A percentile compares a stretch with the other conserved stretches of the same genome.
Evolutionary conservation across 2,888 invertebrate genomes (phyloP).

Genomic region (Sthenelais limicola): DNA sequence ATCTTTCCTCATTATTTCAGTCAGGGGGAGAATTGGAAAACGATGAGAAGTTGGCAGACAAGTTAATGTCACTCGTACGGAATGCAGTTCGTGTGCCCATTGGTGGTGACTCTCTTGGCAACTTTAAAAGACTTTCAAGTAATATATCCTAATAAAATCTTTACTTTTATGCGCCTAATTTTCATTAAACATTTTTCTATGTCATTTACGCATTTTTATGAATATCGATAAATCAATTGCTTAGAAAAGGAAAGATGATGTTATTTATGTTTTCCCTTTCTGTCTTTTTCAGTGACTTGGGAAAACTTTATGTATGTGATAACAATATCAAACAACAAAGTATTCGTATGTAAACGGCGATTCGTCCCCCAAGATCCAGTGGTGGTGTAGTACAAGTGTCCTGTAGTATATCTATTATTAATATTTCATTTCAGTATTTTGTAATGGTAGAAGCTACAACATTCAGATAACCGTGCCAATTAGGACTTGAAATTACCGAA

Average conservation of each 20-base stretch:
- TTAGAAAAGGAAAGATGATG: no score
- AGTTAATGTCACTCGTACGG: slow-evolving; percentile 57
- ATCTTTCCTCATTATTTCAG: slow-evolving; percentile 67
- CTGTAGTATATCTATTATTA: no score
- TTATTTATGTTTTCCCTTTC: no score
- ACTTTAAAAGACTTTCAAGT: slow-evolving; percentile 82
- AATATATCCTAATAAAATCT: neutral
- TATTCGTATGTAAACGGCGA: slow-evolving; percentile 77
- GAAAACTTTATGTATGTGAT: slow-evolving; percentile 89
- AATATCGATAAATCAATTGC: no score
- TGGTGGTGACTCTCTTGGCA: slow-evolving; percentile 79
- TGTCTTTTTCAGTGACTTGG: slow-evolving; percentile 80
- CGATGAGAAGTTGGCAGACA: slow-evolving; percentile 80
- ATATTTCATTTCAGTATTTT: no score
- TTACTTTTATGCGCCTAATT: no score
- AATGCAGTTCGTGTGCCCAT: slow-evolving; percentile 59
- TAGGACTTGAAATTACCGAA: no score
- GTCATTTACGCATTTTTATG: no score
- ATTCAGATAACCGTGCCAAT: no score
- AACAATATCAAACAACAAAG: slow-evolving; percentile 89
- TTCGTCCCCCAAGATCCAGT: slow-evolving; percentile 57
- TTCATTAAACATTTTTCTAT: neutral
- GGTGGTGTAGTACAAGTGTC: slow-evolving; percentile 35
- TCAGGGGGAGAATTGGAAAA: slow-evolving; percentile 92
- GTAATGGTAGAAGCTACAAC: no score